phyloP scores from a whole-genome alignment of 2,113 vertebrate genomes.

The Corythornis cristatus region DNA sequence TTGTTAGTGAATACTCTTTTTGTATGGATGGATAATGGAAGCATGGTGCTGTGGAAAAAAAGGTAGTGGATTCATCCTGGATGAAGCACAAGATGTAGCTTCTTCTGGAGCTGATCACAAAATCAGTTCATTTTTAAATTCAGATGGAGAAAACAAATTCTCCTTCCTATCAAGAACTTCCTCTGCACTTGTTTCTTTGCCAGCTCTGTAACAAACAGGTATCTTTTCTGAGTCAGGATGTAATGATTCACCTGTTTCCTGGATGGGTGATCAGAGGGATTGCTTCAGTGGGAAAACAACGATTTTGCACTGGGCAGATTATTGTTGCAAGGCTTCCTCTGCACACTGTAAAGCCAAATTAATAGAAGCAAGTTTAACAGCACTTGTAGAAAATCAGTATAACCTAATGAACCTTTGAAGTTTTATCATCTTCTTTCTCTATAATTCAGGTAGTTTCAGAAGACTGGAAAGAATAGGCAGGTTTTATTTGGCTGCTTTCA shows the following conservation, averaged over 20 bases:
- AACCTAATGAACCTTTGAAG: background rate
- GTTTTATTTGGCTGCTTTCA: background rate
- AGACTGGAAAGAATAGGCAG: background rate
- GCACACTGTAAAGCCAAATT: background rate
- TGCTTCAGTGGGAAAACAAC: background rate
- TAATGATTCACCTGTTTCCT: background rate
- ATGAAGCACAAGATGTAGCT: background rate
- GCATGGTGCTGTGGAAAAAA: background rate
- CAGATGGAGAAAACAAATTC: background rate
- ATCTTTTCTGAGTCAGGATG: background rate
- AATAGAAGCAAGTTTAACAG: slow-evolving; percentile 8
- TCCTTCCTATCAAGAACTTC: background rate
- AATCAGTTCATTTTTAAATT: background rate
- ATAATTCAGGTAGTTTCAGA: background rate
- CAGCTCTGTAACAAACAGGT: background rate
- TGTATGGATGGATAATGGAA: background rate
- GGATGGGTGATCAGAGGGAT: background rate
- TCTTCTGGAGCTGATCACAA: background rate
- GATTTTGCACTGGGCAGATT: background rate
- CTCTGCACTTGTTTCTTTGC: background rate
- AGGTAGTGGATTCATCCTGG: background rate
- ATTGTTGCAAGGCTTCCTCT: background rate
- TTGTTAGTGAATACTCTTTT: background rate
- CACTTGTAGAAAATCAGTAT: background rate
- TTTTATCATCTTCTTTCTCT: background rate